Conservation (phyloP, 2,797 vertebrate genomes). For the Catostomus latipinnis region DNA sequence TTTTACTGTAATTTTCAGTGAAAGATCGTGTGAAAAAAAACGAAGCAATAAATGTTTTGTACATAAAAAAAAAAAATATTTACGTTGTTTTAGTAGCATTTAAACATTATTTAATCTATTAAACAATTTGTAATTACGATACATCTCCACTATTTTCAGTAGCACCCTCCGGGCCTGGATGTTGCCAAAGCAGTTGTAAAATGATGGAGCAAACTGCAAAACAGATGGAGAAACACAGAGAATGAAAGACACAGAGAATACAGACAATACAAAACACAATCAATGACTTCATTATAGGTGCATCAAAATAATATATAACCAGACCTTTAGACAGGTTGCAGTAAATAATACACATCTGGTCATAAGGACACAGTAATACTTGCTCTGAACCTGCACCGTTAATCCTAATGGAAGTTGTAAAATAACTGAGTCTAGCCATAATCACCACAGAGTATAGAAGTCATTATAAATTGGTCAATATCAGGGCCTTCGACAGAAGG, state of each 20-base stretch:
- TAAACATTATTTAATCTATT: no score
- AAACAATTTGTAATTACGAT: no score
- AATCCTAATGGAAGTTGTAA: slow-evolving; percentile 5
- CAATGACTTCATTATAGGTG: background rate
- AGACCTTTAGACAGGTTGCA: slow-evolving; percentile 12
- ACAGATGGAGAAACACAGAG: slow-evolving; percentile 49
- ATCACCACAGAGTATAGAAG: slow-evolving; percentile 21
- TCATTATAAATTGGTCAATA: slow-evolving; percentile 5
- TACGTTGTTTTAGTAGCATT: no score
- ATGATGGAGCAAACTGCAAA: slow-evolving; percentile 66
- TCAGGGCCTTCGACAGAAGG: background rate
- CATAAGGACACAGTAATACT: slow-evolving; percentile 19
- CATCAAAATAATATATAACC: slow-evolving; percentile 6
- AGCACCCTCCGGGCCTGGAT: no score
- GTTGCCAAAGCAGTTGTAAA: slow-evolving; percentile 46
- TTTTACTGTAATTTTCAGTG: no score
- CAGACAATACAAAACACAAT: slow-evolving; percentile 24
- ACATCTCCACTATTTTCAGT: no score
- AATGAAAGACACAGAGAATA: slow-evolving; percentile 28
- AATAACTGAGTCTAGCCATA: slow-evolving; percentile 1
- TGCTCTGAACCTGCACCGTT: background rate
- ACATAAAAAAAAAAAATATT: no score
- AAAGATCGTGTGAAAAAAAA: no score
- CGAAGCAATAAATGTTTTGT: no score
- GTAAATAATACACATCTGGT: slow-evolving; percentile 37